Conservation (phyloP, 2,797 vertebrate species). For the Clamator glandarius region DNA sequence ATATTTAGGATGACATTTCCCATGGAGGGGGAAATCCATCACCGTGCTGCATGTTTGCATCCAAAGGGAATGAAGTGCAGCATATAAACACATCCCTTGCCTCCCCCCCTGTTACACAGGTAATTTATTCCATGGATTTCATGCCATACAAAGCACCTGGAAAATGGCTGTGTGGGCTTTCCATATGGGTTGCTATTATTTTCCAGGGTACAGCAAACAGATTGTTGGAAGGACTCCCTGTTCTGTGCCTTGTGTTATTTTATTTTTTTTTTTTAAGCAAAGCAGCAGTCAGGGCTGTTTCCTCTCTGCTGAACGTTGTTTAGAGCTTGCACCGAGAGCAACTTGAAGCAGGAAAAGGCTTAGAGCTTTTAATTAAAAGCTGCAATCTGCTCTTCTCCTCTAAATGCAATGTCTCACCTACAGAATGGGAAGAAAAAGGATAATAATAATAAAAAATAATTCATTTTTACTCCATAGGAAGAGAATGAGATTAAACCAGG, state of each 20-base stretch:
- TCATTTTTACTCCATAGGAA: background rate
- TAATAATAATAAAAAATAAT: too few species aligned
- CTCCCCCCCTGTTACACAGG: background rate
- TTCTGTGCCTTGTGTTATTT: constrained; percentile 43
- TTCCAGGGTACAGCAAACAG: constrained; percentile 56
- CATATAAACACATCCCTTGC: background rate
- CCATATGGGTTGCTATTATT: constrained; percentile 55
- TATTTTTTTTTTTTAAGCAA: background rate
- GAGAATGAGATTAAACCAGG: fast-evolving
- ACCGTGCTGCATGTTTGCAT: fast-evolving
- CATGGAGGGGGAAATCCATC: background rate
- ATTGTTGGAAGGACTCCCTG: constrained; percentile 63
- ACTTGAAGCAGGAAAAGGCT: background rate
- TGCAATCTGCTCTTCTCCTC: background rate
- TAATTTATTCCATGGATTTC: background rate
- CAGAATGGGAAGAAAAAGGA: background rate
- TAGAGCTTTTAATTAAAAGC: constrained; percentile 11
- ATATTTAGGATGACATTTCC: background rate
- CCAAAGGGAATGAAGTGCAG: background rate
- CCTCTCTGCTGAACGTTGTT: background rate
- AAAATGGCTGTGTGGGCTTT: constrained; percentile 60
- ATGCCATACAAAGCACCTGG: constrained; percentile 23
- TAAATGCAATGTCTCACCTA: background rate
- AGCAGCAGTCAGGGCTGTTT: constrained; percentile 35
- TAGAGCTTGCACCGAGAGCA: background rate